phyloP scores from a whole-genome alignment of 2,113 vertebrate genomes.

The Vireo altiloquus region DNA sequence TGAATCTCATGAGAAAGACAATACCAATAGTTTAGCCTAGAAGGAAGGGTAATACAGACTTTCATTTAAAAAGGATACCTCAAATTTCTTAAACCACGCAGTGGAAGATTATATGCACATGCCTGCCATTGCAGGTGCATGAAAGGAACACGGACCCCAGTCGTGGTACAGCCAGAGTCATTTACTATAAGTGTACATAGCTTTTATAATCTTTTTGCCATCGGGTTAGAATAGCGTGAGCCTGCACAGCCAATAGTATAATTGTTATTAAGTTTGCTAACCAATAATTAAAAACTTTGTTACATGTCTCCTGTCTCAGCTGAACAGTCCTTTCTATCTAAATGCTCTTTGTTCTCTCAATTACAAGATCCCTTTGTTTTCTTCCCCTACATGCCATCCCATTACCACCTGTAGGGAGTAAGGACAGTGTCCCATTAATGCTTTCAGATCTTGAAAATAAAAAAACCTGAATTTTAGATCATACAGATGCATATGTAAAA shows the following conservation, averaged over 20 bases:
- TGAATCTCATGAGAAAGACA: not conserved
- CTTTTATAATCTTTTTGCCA: not conserved
- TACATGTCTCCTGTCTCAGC: not conserved
- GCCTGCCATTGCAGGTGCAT: not conserved
- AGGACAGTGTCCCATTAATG: not conserved
- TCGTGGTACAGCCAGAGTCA: not conserved
- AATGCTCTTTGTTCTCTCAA: not conserved
- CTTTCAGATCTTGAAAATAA: not conserved
- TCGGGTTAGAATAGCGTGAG: accelerated
- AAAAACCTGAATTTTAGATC: not conserved
- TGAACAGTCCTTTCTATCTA: not conserved
- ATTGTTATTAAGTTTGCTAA: not conserved
- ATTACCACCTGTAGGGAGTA: not conserved
- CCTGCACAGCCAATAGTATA: not conserved
- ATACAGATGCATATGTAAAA: accelerated
- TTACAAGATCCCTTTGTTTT: not conserved
- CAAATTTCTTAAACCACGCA: not conserved
- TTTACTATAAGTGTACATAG: not conserved
- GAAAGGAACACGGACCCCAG: not conserved
- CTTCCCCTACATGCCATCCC: not conserved
- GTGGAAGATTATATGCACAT: not conserved
- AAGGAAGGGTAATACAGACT: not conserved
- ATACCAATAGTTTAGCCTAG: not conserved
- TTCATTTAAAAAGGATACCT: not conserved
- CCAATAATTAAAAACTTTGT: not conserved